A percentile compares a stretch with the other conserved stretches of the same genome.
Evolutionary conservation across 2,888 invertebrate genomes (phyloP).

Genomic region (Fragum sueziense): DNA sequence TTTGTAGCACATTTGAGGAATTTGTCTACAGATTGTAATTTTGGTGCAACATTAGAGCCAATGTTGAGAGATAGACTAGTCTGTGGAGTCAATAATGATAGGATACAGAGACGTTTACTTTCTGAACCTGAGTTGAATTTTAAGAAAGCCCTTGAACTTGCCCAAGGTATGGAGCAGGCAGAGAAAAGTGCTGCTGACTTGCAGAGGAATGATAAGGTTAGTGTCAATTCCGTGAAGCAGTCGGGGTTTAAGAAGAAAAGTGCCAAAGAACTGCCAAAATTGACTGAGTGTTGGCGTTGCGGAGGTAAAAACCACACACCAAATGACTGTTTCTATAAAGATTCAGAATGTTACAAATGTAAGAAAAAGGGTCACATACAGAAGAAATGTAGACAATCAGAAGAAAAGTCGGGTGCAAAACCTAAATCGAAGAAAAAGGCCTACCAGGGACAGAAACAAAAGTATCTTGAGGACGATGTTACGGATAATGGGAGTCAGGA

Average conservation of each 20-base stretch:
- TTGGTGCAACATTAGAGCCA: conserved; percentile 26
- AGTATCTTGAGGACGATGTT: too few species aligned
- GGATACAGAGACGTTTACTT: conserved; percentile 44
- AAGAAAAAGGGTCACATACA: neutral
- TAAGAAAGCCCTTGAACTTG: conserved; percentile 40
- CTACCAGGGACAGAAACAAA: conserved; percentile 1
- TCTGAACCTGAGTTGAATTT: conserved; percentile 33
- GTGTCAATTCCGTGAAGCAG: neutral
- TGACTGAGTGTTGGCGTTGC: conserved; percentile 5
- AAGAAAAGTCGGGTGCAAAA: neutral
- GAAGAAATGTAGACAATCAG: neutral
- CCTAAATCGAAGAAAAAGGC: neutral
- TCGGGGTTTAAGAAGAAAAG: neutral
- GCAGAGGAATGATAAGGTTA: neutral
- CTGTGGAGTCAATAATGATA: conserved; percentile 44
- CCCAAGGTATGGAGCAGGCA: conserved; percentile 41
- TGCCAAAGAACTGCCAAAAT: too few species aligned
- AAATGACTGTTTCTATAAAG: conserved; percentile 7
- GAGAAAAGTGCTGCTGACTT: conserved; percentile 1
- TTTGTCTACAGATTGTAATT: conserved; percentile 51
- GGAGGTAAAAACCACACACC: conserved; percentile 9
- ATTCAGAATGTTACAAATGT: conserved; percentile 15
- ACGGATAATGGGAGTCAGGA: too few species aligned
- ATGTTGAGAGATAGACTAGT: conserved; percentile 52
- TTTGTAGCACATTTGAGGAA: conserved; percentile 42